Base-by-base conservation (phyloP, 2,888 invertebrate species). In the Oscheius onirici region DNA sequence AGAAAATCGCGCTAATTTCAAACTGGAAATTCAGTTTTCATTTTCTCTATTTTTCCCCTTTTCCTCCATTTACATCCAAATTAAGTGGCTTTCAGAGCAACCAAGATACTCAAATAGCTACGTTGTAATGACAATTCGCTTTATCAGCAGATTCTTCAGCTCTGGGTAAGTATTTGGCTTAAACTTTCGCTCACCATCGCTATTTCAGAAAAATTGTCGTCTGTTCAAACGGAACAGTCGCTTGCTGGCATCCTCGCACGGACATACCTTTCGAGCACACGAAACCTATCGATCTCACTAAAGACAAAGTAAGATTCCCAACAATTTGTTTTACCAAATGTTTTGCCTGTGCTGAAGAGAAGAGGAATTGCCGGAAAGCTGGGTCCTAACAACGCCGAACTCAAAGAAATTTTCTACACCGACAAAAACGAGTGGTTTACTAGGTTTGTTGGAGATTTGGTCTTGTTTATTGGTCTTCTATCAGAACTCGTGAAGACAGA, bases 401-500 rank as follows among this genome's bases (percentile, higher is more conserved):
- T 89, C 15, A 79, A 87, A 44, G 87, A 88, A 69, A 87, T 89
- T 71, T 89, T 89, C 77, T 84, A 86, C 71, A 88, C 88, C 6
- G 86, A 85, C 54, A 88, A 88, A 79, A 86, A 88, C 79, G 83
- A 84, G 74, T 89, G 88, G 88, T 84, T 80, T 67, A 85, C 88
- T n/a, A 86, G 84, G 89, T 88, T 54, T 5, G 60, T 40, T 52
- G 46, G 15, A 26, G 34, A 3, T 49, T 22, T 65, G 3, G 26
- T 51, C 11, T 10, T 34, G 34, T 34, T 34, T 8, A 34, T 34
- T 6, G 3, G 34, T 34, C 34, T 11, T 34, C 15, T 57, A 43
- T 57, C 43, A 86, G 87, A 73, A 73, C 81, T 24, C 84, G 87
- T 2, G 86, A 87, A 69, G 81, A 81, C 24, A 78, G 84, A 17